phyloP scores from a whole-genome alignment of 2,113 vertebrate species.

The Glaucomys volans region DNA sequence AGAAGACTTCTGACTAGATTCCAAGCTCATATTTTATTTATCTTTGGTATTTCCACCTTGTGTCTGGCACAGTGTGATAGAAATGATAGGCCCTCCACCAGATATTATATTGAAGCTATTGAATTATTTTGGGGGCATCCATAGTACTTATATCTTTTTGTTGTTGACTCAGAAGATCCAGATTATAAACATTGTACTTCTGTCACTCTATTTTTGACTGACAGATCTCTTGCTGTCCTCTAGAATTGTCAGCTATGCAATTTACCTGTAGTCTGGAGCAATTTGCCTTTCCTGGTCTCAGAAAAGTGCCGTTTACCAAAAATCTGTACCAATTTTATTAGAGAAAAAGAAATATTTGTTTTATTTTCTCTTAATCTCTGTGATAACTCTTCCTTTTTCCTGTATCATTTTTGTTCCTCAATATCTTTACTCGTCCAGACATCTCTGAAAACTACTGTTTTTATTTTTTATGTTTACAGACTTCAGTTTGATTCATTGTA shows the following conservation, averaged over 20 bases:
- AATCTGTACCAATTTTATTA: not conserved
- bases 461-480: no score
- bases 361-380: not conserved
- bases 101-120: not conserved
- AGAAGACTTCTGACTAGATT: constrained; percentile 24
- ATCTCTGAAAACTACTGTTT: not conserved
- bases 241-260: not conserved
- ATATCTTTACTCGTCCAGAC: not conserved
- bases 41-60: not conserved
- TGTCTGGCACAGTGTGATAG: not conserved
- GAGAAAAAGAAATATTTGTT: not conserved
- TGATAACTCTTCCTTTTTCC: not conserved
- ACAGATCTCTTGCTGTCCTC: not conserved
- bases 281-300: not conserved
- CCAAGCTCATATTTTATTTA: not conserved
- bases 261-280: not conserved
- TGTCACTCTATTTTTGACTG: not conserved
- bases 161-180: not conserved
- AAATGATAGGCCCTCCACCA: not conserved
- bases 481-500: no score
- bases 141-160: not conserved
- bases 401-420: not conserved
- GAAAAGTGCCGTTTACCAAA: not conserved
- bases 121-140: not conserved
- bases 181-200: not conserved